These are phyloP conservation scores for Hoplostethus mediterraneus DNA, from an alignment of 2,797 vertebrate species.

Conservation along the genomic window DNA sequence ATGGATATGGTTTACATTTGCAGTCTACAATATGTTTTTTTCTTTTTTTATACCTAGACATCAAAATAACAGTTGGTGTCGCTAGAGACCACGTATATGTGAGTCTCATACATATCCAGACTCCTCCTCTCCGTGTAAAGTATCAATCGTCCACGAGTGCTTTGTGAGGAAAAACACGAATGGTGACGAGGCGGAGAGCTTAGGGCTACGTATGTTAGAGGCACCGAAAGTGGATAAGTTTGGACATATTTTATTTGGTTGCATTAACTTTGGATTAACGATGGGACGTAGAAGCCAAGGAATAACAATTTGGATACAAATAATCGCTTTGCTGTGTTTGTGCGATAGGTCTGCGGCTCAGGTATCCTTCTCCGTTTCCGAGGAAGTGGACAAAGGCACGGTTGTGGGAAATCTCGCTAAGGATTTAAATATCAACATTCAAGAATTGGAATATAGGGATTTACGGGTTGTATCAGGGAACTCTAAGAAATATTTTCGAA, in stretches of 20 bases:
- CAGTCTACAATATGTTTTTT: not conserved
- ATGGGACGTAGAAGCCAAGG: constrained; percentile 51
- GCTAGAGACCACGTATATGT: constrained; percentile 53
- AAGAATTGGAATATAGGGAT: constrained; percentile 70
- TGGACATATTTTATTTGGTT: not conserved
- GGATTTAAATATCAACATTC: constrained; percentile 75
- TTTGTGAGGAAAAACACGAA: constrained; percentile 46
- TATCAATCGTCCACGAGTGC: not conserved
- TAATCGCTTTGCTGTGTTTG: constrained; percentile 57
- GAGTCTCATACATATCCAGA: not conserved
- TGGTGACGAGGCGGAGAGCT: not conserved
- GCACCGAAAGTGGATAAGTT: constrained; percentile 3
- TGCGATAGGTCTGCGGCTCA: constrained; percentile 62
- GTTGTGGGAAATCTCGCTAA: constrained; percentile 83
- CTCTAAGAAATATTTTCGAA: constrained; percentile 77
- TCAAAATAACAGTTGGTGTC: constrained; percentile 57
- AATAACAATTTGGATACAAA: constrained; percentile 34
- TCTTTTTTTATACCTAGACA: not conserved
- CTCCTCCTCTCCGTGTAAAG: constrained; percentile 55
- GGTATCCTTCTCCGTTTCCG: constrained; percentile 83
- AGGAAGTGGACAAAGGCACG: constrained; percentile 85
- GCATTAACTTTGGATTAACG: constrained; percentile 11
- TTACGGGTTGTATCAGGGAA: constrained; percentile 73
- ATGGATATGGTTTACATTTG: too few species aligned
- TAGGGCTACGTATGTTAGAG: not conserved